Base-by-base conservation (phyloP, 2,113 vertebrate species). In the Oncorhynchus masou region DNA sequence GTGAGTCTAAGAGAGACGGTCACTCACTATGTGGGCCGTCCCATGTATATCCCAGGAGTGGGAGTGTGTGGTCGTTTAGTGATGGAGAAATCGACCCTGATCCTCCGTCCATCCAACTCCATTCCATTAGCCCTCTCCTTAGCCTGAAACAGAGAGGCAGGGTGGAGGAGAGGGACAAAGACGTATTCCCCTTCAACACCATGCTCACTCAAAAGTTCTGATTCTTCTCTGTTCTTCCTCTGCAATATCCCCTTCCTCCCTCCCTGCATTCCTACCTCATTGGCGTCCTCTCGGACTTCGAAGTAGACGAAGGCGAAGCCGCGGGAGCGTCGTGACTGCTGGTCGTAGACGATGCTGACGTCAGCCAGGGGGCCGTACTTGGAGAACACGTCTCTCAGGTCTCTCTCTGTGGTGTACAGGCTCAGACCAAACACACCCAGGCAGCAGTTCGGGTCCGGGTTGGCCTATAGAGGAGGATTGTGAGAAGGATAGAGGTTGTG, bases 41-140 rank as follows among this genome's bases (percentile, higher is more conserved):
- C 97, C 97, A 99, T 98, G 70, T 99, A 98, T 87, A 99, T 98
- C 81, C 97, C 97, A 86, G 97, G 97, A 12, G 97, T 98, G 51
- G 97, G 96, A 1, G 97, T 99, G 88, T 98, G 97, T 79, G 96
- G 95, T 87, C 96, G 94, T 89, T 98, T 98, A 11, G 96, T 98
- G 85, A 99, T 98, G 68, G 97, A 99, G 74, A 96, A 99, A 87
- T 99, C 97, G 65, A 99, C 97, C 76, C 97, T 89, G 78, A 99
- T 98, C 71, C 96, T 94, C 22, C 97, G 95, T 4, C 97, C 96
- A 75, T 98, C 97, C 90, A 99, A 91, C 81, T 99, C 97, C 96
- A 98, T 99, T 81, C 97, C 96, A 83, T 99, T 98, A 64, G 96
- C 97, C 88, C 94, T 94, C 67, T 99, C 97, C 86, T 99, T 99